Evolutionary conservation across 2,797 vertebrate genomes (phyloP).

Genomic region (Muscicapa comitata): DNA sequence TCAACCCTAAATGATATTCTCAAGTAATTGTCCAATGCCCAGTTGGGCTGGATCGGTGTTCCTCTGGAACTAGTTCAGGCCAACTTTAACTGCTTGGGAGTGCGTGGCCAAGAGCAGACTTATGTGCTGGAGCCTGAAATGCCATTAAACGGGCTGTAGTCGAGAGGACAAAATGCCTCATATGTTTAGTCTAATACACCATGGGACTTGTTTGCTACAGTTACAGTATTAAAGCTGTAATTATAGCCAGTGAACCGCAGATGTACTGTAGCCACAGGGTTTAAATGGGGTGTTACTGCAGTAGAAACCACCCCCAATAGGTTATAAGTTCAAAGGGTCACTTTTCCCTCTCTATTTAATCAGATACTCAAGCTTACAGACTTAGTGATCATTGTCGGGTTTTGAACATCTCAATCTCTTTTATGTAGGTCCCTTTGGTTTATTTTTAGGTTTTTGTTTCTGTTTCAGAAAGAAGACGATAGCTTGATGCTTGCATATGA

Average conservation of each 20-base stretch:
- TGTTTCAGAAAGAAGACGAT: neutral
- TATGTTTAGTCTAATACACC: slow-evolving; percentile 59
- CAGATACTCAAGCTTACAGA: slow-evolving; percentile 10
- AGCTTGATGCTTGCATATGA: neutral
- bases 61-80: slow-evolving; percentile 73
- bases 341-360: slow-evolving; percentile 15
- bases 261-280: slow-evolving; percentile 65
- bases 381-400: slow-evolving; percentile 73
- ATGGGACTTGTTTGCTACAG: slow-evolving; percentile 70
- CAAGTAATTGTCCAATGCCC: slow-evolving; percentile 70
- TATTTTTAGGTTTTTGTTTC: neutral
- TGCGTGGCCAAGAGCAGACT: slow-evolving; percentile 61
- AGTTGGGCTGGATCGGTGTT: slow-evolving; percentile 67
- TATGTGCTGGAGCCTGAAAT: slow-evolving; percentile 74
- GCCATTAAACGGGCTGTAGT: slow-evolving; percentile 69
- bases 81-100: slow-evolving; percentile 66
- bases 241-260: slow-evolving; percentile 79
- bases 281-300: slow-evolving; percentile 55
- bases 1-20: slow-evolving; percentile 72
- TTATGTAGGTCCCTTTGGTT: neutral
- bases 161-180: slow-evolving; percentile 59
- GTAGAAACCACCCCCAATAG: slow-evolving; percentile 66
- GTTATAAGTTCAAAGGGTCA: slow-evolving; percentile 75
- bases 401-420: slow-evolving; percentile 20
- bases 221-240: slow-evolving; percentile 77